Base-by-base conservation (phyloP, 2,797 vertebrate species). In the Clarias platycephalus region DNA sequence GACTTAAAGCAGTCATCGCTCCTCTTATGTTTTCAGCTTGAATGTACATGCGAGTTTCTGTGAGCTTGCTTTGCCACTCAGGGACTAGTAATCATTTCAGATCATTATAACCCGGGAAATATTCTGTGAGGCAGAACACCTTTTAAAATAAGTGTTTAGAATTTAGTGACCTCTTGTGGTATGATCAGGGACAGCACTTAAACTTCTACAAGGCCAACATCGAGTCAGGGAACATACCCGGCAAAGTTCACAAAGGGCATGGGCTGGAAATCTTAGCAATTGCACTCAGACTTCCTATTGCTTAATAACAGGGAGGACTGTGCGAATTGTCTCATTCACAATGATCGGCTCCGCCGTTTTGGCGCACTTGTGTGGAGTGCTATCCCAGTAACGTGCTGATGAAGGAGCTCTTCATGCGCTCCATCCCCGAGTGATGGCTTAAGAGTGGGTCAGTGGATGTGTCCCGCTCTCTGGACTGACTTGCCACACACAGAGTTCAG, bases 221-320 rank as follows among this genome's bases (percentile, higher is more conserved):
- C 68, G 64, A 78, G 77, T 53, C 6, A 67, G 24, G 67, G 12
- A 68, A 44, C 13, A 53, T 71, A 31, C 34, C 57, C 55, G 28
- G 83, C 49, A 70, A 87, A 86, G 85, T 89, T 89, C 81, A 85
- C 62, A 86, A 88, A 89, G 85, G 80, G 62, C 75, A 82, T 78
- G 57, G 76, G 84, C 72, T 80, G 74, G 80, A 79, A 67, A 84
- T 85, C 78, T 80, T 10, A 0, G 63, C 68, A 86, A 82, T 87
- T 81, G 83, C 75, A 76, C 68, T 88, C 80, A 87, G 81, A 89
- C 84, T 76, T 85, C 72, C 86, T 89, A 88, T 89, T 88, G 79
- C 84, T 88, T 89, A 89, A 89, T 86, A 84, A 87, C 77, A 90
- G 87, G 84, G 84, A 87, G 44, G 53, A 12, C 44, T 67, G 70